These are phyloP conservation scores for Cheilosia soror DNA, from an alignment of 2,888 invertebrate genomes.

Conservation along the genomic window DNA sequence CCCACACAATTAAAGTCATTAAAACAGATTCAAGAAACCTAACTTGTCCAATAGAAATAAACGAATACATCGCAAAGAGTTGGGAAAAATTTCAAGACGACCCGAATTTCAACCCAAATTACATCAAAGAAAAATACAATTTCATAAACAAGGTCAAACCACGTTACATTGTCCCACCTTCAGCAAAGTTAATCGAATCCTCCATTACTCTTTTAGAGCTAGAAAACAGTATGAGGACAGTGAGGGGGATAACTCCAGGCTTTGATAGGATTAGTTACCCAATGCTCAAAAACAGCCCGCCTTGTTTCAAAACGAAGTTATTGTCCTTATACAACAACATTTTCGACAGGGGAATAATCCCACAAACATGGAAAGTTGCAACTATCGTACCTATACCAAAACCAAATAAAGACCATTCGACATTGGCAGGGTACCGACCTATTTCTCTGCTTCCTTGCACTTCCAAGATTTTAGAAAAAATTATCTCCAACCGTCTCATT, in stretches of 20 bases:
- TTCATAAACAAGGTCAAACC: too few species aligned
- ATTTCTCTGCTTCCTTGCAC: constrained; percentile 42
- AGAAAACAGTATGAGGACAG: too few species aligned
- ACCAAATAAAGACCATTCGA: constrained; percentile 21
- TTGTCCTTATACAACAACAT: constrained; percentile 17
- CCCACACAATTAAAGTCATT: constrained; percentile 1
- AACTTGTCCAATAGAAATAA: too few species aligned
- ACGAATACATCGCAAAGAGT: too few species aligned
- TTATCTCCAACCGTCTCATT: constrained; percentile 29
- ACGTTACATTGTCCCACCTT: too few species aligned
- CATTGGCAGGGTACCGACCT: constrained; percentile 31
- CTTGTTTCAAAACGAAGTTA: constrained; percentile 1
- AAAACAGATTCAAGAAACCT: neutral
- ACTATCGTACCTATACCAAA: constrained; percentile 17
- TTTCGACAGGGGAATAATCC: constrained; percentile 3
- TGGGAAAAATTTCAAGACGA: too few species aligned
- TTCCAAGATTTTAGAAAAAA: constrained; percentile 50
- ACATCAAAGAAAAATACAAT: too few species aligned
- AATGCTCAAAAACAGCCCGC: constrained; percentile 1
- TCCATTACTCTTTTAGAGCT: too few species aligned
- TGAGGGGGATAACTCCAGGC: neutral
- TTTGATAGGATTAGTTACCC: constrained; percentile 2
- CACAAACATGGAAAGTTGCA: constrained; percentile 12
- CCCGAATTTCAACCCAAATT: too few species aligned
- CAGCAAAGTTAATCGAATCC: too few species aligned